Percentiles rank a stretch among this genome's conserved stretches.
Conservation (phyloP, 2,113 vertebrate genomes). For the Globicephala melas region DNA sequence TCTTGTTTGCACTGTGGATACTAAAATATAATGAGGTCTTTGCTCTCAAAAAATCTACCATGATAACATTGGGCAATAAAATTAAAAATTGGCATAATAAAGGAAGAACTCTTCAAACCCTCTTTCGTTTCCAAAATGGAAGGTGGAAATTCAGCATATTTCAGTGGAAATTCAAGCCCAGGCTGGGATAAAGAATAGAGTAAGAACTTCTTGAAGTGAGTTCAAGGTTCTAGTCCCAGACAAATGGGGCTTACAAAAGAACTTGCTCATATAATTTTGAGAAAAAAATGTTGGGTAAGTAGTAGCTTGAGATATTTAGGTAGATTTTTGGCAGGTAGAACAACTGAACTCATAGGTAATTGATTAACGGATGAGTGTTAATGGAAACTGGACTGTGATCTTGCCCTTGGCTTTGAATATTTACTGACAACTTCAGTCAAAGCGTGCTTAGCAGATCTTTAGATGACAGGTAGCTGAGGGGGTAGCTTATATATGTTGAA, state of each 20-base stretch:
- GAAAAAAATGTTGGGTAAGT: not conserved
- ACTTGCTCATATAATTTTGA: not conserved
- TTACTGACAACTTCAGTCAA: not conserved
- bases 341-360: not conserved
- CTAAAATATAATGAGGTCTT: not conserved
- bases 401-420: not conserved
- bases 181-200: not conserved
- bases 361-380: not conserved
- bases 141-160: not conserved
- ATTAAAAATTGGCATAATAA: not conserved
- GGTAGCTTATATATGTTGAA: not conserved
- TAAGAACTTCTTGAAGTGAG: not conserved
- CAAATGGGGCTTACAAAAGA: not conserved
- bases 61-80: not conserved
- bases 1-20: not conserved
- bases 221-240: not conserved
- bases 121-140: slow-evolving; percentile 22
- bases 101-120: not conserved
- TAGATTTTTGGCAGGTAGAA: not conserved
- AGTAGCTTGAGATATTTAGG: not conserved
- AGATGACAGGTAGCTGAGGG: not conserved
- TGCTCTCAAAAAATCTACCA: not conserved
- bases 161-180: not conserved
- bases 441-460: not conserved
- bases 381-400: not conserved